phyloP scores from a whole-genome alignment of 2,888 invertebrate genomes.

The Lomographa bimaculata region DNA sequence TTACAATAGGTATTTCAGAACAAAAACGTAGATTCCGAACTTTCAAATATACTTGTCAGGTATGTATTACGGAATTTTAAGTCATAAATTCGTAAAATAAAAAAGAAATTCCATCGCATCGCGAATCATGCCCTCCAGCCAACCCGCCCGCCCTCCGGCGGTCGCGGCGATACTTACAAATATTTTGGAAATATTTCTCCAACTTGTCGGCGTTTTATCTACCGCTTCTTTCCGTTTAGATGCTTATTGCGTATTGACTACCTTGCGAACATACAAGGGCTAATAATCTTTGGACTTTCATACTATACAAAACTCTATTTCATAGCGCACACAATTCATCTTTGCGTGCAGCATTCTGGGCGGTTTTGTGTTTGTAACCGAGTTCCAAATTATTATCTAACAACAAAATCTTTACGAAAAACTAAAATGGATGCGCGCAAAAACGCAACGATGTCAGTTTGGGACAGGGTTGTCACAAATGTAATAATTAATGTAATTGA shows the following conservation, averaged over 20 bases:
- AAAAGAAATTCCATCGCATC: constrained; percentile 42
- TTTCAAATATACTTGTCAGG: no score
- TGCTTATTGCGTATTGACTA: constrained; percentile 61
- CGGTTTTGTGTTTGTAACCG: constrained; percentile 24
- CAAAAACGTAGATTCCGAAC: no score
- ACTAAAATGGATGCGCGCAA: constrained; percentile 75
- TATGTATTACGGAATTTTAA: no score
- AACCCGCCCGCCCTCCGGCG: constrained; percentile 53
- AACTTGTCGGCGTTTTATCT: constrained; percentile 81
- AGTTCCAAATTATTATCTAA: constrained; percentile 63
- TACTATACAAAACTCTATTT: no score
- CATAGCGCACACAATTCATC: no score
- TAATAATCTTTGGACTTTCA: no score
- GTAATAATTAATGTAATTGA: background rate
- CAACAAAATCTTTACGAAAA: constrained; percentile 77
- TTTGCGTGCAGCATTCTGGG: no score
- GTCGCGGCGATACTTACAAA: constrained; percentile 72
- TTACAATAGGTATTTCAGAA: no score
- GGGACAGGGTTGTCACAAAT: constrained; percentile 60
- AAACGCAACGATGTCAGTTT: constrained; percentile 58
- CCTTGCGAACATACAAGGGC: constrained; percentile 12
- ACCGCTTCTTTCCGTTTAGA: constrained; percentile 80
- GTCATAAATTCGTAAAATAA: constrained; percentile 16
- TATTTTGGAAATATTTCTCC: constrained; percentile 83
- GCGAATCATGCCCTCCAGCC: constrained; percentile 17